Evolutionary conservation across 2,113 vertebrate species (phyloP).

Genomic region (Lepidothrix coronata): DNA sequence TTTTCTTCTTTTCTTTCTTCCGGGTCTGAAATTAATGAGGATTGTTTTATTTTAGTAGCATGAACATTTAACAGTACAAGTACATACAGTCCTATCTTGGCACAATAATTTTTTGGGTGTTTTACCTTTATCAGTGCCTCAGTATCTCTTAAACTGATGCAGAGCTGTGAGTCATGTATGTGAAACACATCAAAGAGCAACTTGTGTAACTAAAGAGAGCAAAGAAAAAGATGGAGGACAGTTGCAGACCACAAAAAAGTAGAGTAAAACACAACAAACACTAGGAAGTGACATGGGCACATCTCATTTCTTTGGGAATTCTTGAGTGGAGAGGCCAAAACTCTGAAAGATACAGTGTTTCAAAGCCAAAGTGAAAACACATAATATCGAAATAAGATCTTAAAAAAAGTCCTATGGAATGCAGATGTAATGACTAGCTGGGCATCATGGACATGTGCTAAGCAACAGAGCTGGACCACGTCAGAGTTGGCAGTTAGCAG

Average conservation of each 20-base stretch:
- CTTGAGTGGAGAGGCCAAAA: background rate
- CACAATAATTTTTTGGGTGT: background rate
- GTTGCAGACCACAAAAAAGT: background rate
- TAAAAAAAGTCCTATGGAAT: background rate
- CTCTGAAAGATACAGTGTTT: background rate
- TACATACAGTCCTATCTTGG: background rate
- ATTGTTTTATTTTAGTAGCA: background rate
- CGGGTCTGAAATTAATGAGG: background rate
- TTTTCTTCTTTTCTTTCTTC: background rate
- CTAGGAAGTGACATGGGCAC: background rate
- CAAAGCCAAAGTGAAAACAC: background rate
- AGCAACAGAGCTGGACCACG: background rate
- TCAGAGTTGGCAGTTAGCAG: background rate
- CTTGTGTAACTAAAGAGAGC: background rate
- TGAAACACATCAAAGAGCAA: background rate
- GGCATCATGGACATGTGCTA: rapidly evolving
- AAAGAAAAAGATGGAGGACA: background rate
- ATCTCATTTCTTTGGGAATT: background rate
- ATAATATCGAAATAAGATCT: background rate
- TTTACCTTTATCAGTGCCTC: background rate
- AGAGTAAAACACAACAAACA: background rate
- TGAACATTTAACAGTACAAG: background rate
- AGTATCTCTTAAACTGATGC: background rate
- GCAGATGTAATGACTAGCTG: background rate
- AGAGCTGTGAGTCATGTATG: background rate